Evolutionary conservation across 2,113 vertebrate species (phyloP).

Genomic region (Fukomys damarensis): DNA sequence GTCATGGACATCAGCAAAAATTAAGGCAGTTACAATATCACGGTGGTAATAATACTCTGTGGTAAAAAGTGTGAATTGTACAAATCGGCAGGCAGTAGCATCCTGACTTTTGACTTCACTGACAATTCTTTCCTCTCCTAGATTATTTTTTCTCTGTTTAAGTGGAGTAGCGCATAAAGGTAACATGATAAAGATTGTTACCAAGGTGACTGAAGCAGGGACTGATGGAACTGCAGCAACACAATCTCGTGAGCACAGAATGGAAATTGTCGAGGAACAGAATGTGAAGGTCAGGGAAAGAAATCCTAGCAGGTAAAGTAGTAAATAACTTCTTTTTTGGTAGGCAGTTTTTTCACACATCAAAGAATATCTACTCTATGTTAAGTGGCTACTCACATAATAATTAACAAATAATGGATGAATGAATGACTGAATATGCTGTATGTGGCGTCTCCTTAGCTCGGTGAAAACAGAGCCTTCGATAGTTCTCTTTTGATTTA

Average conservation of each 20-base stretch:
- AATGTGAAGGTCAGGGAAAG: conserved; percentile 7
- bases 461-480: not conserved
- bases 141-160: conserved; percentile 78
- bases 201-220: conserved; percentile 47
- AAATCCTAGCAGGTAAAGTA: not conserved
- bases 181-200: conserved; percentile 22
- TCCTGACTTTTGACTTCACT: conserved; percentile 53
- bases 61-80: not conserved
- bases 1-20: not conserved
- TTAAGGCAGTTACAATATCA: not conserved
- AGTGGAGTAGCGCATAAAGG: conserved; percentile 69
- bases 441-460: not conserved
- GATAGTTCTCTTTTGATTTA: not conserved
- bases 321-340: not conserved
- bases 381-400: not conserved
- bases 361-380: conserved; percentile 28
- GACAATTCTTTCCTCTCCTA: conserved; percentile 62
- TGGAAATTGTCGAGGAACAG: conserved; percentile 48
- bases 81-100: not conserved
- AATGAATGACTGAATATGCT: not conserved
- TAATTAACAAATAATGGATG: not conserved
- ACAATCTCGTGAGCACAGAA: conserved; percentile 46
- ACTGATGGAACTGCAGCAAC: conserved; percentile 60
- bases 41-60: not conserved
- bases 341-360: conserved; percentile 41